Percentiles rank a stretch among this genome's conserved stretches.
phyloP scores from a whole-genome alignment of 2,888 invertebrate species.

The Diarsia brunnea region DNA sequence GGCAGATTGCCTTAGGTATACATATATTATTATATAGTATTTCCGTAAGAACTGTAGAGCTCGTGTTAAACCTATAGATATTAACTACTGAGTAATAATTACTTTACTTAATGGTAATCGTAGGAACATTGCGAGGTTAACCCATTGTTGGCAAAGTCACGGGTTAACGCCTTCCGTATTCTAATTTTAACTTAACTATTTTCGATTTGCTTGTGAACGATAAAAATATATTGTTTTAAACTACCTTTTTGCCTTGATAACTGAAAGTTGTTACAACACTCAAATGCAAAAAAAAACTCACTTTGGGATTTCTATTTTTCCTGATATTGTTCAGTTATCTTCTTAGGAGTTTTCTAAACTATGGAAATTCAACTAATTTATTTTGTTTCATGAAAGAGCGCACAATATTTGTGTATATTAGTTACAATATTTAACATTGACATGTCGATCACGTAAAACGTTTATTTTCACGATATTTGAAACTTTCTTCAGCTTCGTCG shows the following conservation, averaged over 20 bases:
- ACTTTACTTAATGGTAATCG: conserved; percentile 31
- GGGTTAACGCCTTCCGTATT: conserved; percentile 51
- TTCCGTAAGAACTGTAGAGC: conserved; percentile 24
- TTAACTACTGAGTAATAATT: conserved; percentile 21
- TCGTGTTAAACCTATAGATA: conserved; percentile 23
- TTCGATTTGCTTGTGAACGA: conserved; percentile 23
- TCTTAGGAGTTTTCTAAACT: neutral
- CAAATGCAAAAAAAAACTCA: neutral
- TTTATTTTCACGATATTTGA: conserved; percentile 28
- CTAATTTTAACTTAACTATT: conserved; percentile 48
- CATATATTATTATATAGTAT: too few relatives aligned
- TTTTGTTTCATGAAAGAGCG: neutral
- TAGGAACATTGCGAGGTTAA: conserved; percentile 48
- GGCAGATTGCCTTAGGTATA: neutral
- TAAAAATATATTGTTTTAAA: conserved; percentile 25
- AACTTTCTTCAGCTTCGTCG: conserved; percentile 51
- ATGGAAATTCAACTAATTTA: neutral
- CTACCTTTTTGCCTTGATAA: neutral
- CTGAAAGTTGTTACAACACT: neutral
- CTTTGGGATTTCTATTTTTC: too few relatives aligned
- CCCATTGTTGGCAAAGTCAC: conserved; percentile 50
- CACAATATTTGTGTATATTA: neutral
- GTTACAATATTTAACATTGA: conserved; percentile 1
- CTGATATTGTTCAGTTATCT: too few relatives aligned
- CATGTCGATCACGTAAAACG: conserved; percentile 1